phyloP scores from a whole-genome alignment of 2,113 vertebrate species.

The Protobothrops flavoviridis region DNA sequence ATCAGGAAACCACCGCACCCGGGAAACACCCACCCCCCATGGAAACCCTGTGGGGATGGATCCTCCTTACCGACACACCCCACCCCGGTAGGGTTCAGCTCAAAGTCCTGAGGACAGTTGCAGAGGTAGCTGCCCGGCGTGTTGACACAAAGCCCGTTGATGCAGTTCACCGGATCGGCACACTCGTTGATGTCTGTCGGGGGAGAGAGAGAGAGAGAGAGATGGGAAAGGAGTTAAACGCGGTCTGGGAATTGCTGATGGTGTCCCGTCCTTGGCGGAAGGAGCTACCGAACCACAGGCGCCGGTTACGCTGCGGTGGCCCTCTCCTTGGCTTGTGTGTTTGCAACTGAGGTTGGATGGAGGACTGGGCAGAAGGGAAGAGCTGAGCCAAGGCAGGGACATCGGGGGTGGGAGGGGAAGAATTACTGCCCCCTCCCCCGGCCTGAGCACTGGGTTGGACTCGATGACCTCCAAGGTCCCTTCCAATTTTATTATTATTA shows the following conservation, averaged over 20 bases:
- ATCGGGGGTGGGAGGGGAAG: background rate
- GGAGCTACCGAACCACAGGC: background rate
- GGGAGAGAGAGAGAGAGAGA: too few species aligned
- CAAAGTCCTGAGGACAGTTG: constrained; percentile 89
- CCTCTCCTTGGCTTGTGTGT: background rate
- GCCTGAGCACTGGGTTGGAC: too few species aligned
- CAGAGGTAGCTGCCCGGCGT: constrained; percentile 89
- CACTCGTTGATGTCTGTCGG: constrained; percentile 89
- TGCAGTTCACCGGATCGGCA: constrained; percentile 88
- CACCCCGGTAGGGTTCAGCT: constrained; percentile 88
- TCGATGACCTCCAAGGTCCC: too few species aligned
- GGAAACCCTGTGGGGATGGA: background rate
- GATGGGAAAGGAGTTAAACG: background rate
- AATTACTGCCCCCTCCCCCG: too few species aligned
- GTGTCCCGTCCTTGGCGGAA: background rate
- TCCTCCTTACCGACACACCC: constrained; percentile 88
- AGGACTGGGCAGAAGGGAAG: background rate
- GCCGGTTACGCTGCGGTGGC: accelerated
- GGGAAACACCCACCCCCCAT: too few species aligned
- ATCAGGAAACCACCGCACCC: background rate
- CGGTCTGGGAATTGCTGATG: background rate
- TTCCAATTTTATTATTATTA: too few species aligned
- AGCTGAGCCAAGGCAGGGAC: background rate
- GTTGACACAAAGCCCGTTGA: constrained; percentile 91
- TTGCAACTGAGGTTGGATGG: too few species aligned